Evolutionary conservation across 2,113 vertebrate species (phyloP).

Genomic region (Cheilinus undulatus): DNA sequence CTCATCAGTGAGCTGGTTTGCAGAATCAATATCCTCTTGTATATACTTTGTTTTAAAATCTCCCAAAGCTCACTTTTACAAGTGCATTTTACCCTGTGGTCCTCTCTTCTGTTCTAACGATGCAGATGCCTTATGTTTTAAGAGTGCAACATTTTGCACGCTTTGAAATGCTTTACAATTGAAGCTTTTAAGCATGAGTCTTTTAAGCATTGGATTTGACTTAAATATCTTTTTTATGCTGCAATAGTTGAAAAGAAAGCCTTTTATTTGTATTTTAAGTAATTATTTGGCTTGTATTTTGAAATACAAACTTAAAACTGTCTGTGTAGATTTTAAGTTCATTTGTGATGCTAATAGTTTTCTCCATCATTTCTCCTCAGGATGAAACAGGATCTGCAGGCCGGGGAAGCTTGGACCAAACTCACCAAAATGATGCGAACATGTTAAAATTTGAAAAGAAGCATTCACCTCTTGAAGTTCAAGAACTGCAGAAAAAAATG

Average conservation of each 20-base stretch:
- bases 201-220: too few relatives aligned
- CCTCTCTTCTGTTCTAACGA: constrained; percentile 9
- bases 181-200: constrained; percentile 13
- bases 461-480: too few relatives aligned
- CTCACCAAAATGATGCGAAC: not conserved
- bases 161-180: constrained; percentile 7
- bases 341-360: constrained; percentile 61
- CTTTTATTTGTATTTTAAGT: not conserved
- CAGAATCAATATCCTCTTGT: not conserved
- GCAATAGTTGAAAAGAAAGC: not conserved
- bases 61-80: constrained; percentile 1
- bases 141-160: constrained; percentile 13
- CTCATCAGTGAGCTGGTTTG: not conserved
- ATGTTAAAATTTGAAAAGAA: too few relatives aligned
- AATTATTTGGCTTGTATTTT: not conserved
- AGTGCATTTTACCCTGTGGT: constrained; percentile 30
- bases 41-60: constrained; percentile 6
- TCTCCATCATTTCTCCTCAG: constrained; percentile 50
- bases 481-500: constrained; percentile 1
- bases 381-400: constrained; percentile 24
- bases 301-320: not conserved
- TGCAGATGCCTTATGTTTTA: constrained; percentile 36
- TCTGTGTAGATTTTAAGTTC: constrained; percentile 4
- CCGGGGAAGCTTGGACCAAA: constrained; percentile 13
- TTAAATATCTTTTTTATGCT: not conserved